phyloP scores from a whole-genome alignment of 2,113 vertebrate genomes.

The Malaclemys terrapin region DNA sequence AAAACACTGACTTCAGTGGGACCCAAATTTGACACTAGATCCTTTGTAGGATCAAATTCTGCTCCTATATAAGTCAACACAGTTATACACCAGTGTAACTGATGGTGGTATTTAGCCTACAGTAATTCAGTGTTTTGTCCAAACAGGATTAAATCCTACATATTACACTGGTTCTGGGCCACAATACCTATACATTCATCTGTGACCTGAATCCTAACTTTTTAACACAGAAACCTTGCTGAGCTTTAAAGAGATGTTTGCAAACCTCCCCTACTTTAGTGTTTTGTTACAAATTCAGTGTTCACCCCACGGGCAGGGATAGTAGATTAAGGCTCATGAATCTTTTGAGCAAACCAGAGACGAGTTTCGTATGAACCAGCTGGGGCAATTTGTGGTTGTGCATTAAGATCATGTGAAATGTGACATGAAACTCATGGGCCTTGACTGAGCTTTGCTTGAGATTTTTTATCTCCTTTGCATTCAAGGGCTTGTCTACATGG shows the following conservation, averaged over 20 bases:
- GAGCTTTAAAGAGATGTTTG: background rate
- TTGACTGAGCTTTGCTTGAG: background rate
- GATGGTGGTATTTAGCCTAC: background rate
- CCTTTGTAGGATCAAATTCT: background rate
- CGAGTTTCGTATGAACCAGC: background rate
- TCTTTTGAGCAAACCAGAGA: background rate
- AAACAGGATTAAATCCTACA: background rate
- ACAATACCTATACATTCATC: background rate
- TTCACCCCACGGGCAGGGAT: background rate
- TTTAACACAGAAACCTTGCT: background rate
- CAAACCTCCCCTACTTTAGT: background rate
- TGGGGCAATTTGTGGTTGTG: background rate
- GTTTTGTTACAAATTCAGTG: background rate
- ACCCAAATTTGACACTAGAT: background rate
- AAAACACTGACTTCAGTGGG: background rate
- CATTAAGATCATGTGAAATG: background rate
- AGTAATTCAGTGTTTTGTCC: background rate
- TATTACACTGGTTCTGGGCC: background rate
- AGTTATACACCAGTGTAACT: accelerated
- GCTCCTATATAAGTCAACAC: background rate
- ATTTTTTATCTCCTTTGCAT: background rate
- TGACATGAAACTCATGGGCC: background rate
- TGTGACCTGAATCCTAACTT: background rate
- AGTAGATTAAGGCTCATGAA: background rate
- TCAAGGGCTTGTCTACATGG: background rate